These are phyloP conservation scores for human (Homo sapiens) DNA, from an alignment of 2,113 vertebrate species.

Conservation along the genomic window DNA sequence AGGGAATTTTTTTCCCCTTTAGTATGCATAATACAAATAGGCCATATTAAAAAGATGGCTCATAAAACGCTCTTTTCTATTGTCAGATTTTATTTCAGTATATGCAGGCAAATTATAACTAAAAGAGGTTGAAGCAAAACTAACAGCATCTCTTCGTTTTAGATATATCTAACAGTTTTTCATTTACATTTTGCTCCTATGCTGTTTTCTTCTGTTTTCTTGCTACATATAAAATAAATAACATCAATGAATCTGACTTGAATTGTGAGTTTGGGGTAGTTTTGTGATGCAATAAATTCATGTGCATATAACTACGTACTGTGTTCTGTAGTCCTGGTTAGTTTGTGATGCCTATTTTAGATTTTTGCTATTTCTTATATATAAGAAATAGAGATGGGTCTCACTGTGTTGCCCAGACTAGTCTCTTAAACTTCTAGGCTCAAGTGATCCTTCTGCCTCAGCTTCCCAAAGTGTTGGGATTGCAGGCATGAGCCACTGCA, in stretches of 20 bases:
- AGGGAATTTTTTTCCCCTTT: slow-evolving; percentile 51
- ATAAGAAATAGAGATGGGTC: no score
- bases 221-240: slow-evolving; percentile 51
- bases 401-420: no score
- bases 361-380: neutral
- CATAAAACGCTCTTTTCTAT: neutral
- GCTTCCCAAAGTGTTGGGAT: no score
- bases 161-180: slow-evolving; percentile 15
- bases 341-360: slow-evolving; percentile 50
- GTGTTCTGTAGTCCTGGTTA: slow-evolving; percentile 23
- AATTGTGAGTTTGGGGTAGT: slow-evolving; percentile 47
- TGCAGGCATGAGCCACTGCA: no score
- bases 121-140: slow-evolving; percentile 41
- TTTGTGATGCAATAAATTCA: slow-evolving; percentile 6
- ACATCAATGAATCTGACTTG: slow-evolving; percentile 26
- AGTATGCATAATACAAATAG: neutral
- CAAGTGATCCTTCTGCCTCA: no score
- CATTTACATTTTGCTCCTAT: slow-evolving; percentile 12
- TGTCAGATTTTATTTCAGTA: slow-evolving; percentile 32
- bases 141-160: slow-evolving; percentile 21
- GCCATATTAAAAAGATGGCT: slow-evolving; percentile 19
- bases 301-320: neutral
- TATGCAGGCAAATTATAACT: neutral
- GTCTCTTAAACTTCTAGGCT: no score
- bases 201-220: slow-evolving; percentile 42